A percentile compares a stretch with the other conserved stretches of the same genome.
Conservation (phyloP, 2,113 vertebrate species). For the Poeciliopsis occidentalis region DNA sequence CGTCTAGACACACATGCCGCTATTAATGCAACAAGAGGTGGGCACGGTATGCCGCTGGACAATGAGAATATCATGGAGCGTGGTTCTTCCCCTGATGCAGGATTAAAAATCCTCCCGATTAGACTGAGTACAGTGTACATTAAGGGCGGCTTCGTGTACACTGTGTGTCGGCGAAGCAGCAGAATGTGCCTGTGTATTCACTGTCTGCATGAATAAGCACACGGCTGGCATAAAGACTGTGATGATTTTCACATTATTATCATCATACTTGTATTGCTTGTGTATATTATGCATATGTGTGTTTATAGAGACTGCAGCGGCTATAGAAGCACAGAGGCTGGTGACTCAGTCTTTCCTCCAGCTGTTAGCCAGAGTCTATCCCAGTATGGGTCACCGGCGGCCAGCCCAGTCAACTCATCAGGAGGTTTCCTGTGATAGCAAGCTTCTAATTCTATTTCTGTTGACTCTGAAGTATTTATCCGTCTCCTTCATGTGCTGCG, state of each 20-base stretch:
- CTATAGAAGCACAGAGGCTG: conserved; percentile 19
- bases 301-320: conserved; percentile 54
- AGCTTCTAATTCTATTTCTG: conserved; percentile 54
- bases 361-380: conserved; percentile 56
- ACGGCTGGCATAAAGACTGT: not conserved
- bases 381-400: conserved; percentile 26
- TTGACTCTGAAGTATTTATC: conserved; percentile 55
- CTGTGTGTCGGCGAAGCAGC: conserved; percentile 8
- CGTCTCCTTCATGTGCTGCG: conserved; percentile 30
- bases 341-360: conserved; percentile 75
- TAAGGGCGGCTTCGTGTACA: no score
- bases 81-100: no score
- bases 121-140: no score
- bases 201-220: not conserved
- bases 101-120: no score
- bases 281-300: conserved; percentile 33
- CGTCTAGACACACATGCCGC: no score
- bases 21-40: no score
- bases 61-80: no score
- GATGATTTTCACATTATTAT: conserved; percentile 5
- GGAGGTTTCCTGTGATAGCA: conserved; percentile 56
- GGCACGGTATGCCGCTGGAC: no score
- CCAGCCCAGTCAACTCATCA: conserved; percentile 49
- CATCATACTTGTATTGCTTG: not conserved
- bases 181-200: conserved; percentile 8